Conservation (phyloP, 2,797 vertebrate genomes). For the Todus mexicanus region DNA sequence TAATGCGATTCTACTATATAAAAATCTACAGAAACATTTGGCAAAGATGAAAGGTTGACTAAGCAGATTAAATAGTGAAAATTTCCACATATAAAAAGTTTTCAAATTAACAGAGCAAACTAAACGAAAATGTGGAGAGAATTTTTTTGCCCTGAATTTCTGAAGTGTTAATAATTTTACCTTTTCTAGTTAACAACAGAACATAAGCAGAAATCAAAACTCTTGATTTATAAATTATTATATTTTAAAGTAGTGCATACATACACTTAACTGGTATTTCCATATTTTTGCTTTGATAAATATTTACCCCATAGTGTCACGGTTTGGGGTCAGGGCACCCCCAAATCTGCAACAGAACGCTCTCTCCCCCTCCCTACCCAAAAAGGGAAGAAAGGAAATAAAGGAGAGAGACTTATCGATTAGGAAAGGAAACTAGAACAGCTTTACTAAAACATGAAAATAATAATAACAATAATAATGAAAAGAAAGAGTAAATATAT, state of each 20-base stretch:
- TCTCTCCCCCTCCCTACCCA: too few species aligned
- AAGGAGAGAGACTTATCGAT: too few species aligned
- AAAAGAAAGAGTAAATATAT: too few species aligned
- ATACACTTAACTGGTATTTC: neutral
- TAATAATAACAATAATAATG: too few species aligned
- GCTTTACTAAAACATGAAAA: too few species aligned
- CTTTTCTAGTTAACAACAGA: neutral
- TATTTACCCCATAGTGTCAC: neutral
- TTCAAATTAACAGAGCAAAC: neutral
- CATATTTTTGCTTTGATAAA: neutral
- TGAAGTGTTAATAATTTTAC: neutral
- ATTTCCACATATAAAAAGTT: neutral
- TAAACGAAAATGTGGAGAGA: neutral
- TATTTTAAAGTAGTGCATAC: neutral
- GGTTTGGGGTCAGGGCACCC: too few species aligned
- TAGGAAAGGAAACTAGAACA: too few species aligned
- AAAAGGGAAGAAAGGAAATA: too few species aligned
- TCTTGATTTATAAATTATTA: neutral
- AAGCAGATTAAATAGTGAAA: neutral
- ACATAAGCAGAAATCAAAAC: neutral
- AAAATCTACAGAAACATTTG: neutral
- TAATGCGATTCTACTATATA: neutral
- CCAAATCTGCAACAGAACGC: too few species aligned
- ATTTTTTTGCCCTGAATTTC: neutral
- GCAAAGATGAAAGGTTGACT: neutral